Base-by-base conservation (phyloP, 2,888 invertebrate genomes). In the Muschampia plurimacula region DNA sequence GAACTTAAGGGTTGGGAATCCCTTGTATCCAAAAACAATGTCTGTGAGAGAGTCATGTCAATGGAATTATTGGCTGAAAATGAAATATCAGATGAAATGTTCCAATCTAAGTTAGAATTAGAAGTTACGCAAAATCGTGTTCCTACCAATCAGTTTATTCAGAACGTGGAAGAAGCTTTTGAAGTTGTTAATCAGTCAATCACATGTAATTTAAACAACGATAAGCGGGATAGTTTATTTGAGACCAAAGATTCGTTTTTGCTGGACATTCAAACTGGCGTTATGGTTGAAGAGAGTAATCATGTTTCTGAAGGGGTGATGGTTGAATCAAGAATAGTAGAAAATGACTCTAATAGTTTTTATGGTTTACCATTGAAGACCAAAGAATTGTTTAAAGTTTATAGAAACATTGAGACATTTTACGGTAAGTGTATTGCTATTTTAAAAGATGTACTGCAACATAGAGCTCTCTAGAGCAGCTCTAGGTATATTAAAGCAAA, bases 291-390 rank as follows among this genome's bases (percentile, higher is more conserved):
- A 39, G 83, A 84, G 66, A 80, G 80, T 64, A 76, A 65, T 39
- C 74, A 28, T 12, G 7, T 28, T 28, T 28, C 57, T 28, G 28
- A 57, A 28, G 28, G 74, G 72, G 77, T 76, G 72, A 76, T 67
- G 64, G 72, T 55, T 12, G 81, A 80, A 64, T 68, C 75, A 41
- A 77, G 12, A n/a, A 32, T 62, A 72, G 73, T 74, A 60, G 72
- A 74, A 75, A 67, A 68, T 55, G 62, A 70, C 41, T 76, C 79
- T 44, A 75, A 67, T 8, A 79, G 84, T 74, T 99, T 98, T 89
- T 98, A 97, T 95, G 98, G 97, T 0, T 91, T 99, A 57, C 97
- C 98, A 0, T 85, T 95, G 1, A 94, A 92, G 80, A 96, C 97
- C 0, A 96, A 96, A 84, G 91, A 95, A 12, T 89, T 98, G 77